Evolutionary conservation across 1,140 invertebrate species (phyloP), one percentile per base, ranked within the genome.

Genomic region (Melitaea cinxia): DNA sequence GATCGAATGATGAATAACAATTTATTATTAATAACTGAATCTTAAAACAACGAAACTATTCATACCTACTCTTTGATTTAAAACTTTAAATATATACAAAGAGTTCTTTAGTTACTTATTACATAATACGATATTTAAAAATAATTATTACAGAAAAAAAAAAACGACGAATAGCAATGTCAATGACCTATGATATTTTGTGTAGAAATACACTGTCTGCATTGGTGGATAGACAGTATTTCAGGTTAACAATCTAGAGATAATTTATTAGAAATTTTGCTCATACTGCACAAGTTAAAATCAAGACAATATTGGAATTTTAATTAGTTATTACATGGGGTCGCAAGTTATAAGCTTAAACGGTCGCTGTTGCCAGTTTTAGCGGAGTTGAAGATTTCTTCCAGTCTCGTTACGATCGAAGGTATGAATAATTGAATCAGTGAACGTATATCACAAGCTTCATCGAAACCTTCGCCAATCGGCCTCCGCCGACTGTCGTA

Each of bases 241-340:
- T 53, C 33, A 37, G 53, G 19, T 26, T 53, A 21, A 14, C 23
- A 39, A 50, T 26, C 19, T 24, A 37, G 28, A 15, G 47, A 37
- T 58, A 50, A 53, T 33, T 42, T 55, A 55, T 65, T 14, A 33
- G 30, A 52, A 64, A 47, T 56, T 62, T 55, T 33, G 58, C 42
- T 62, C 52, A 67, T 65, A 55, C 58, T 62, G 67, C 56, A 68
- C 65, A 64, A 72, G 68, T 76, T n/a, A 72, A 72, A 70, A 74
- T 78, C 72, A 74, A 75, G 72, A 72, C 72, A 72, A 71, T 60
- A 71, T 60, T 42, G 68, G 73, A 73, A 78, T 76, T 76, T 78
- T 76, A 78, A 76, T 76, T 76, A 76, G 65, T 70, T 67, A 69
- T 59, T 52, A 39, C 54, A 26, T 33, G 42, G n/a, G 47, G 15